Evolutionary conservation across 2,797 vertebrate genomes (phyloP).

Genomic region (Pseudochromis fuscus): DNA sequence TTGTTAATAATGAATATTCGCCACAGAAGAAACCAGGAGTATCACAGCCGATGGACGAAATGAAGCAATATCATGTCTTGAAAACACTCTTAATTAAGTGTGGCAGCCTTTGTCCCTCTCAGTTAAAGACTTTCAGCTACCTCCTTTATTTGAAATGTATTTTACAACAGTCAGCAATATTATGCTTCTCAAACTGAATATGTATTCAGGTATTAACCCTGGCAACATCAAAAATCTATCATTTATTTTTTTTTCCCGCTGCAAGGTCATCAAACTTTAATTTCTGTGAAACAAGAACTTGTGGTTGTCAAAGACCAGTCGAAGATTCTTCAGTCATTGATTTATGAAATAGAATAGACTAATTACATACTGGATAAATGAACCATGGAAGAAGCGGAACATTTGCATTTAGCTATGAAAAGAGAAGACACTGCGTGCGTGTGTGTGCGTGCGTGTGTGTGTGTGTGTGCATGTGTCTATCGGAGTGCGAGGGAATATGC

Average conservation of each 20-base stretch:
- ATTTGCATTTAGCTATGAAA: conserved; percentile 75
- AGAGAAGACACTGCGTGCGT: conserved; percentile 27
- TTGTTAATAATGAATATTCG: conserved; percentile 5
- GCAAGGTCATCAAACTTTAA: conserved; percentile 56
- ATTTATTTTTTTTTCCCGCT: conserved; percentile 4
- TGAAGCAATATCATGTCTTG: neutral
- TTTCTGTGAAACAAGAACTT: conserved; percentile 49
- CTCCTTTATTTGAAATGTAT: conserved; percentile 8
- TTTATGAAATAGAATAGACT: conserved; percentile 80
- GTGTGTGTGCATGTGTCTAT: conserved; percentile 11
- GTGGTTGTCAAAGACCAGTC: conserved; percentile 68
- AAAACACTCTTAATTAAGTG: conserved; percentile 7
- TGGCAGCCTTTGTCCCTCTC: conserved; percentile 6
- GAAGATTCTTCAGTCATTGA: conserved; percentile 68
- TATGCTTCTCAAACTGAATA: conserved; percentile 23
- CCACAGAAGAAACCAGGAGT: neutral
- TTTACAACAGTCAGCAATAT: conserved; percentile 21
- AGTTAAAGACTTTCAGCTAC: conserved; percentile 15
- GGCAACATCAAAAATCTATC: conserved; percentile 26
- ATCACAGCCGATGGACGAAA: conserved; percentile 1
- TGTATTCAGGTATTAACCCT: conserved; percentile 34
- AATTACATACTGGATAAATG: conserved; percentile 83
- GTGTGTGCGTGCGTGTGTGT: conserved; percentile 6
- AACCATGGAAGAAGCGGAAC: conserved; percentile 76
- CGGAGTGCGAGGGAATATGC: conserved; percentile 52